Percentiles rank a stretch among this genome's conserved stretches.
Conservation (phyloP, 1,140 invertebrate species). For the Hylyphantes graminicola region DNA sequence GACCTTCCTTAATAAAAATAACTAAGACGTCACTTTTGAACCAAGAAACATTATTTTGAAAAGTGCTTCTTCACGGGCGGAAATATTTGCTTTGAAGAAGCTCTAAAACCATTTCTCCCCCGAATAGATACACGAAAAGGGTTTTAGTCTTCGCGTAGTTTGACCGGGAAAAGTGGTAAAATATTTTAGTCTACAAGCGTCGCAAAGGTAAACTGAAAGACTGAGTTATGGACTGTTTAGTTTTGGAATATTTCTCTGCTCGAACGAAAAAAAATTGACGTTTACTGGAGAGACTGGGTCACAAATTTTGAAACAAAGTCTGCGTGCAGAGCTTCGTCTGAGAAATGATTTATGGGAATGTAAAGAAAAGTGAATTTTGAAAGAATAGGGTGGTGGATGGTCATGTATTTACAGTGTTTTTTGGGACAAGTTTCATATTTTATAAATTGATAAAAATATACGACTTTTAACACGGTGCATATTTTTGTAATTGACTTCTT, state of each 20-base stretch:
- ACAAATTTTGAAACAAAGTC: constrained; percentile 14
- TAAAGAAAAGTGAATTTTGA: constrained; percentile 7
- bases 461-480: too few relatives aligned
- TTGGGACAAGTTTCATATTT: too few relatives aligned
- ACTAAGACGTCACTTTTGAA: too few relatives aligned
- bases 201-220: constrained; percentile 5
- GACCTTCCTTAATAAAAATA: too few relatives aligned
- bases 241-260: constrained; percentile 7
- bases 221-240: constrained; percentile 41
- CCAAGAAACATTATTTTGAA: too few relatives aligned
- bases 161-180: constrained; percentile 26
- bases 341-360: constrained; percentile 8
- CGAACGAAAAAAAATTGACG: constrained; percentile 7
- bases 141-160: constrained; percentile 31
- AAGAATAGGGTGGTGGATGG: too few relatives aligned
- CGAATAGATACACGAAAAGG: constrained; percentile 12
- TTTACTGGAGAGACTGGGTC: constrained; percentile 17
- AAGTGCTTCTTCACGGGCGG: too few relatives aligned
- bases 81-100: too few relatives aligned
- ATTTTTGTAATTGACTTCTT: too few relatives aligned
- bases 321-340: background rate
- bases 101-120: too few relatives aligned
- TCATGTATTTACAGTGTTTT: too few relatives aligned
- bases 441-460: too few relatives aligned
- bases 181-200: constrained; percentile 41